Base-by-base conservation (phyloP, 2,888 invertebrate genomes). In the Drosophila ezoana region DNA sequence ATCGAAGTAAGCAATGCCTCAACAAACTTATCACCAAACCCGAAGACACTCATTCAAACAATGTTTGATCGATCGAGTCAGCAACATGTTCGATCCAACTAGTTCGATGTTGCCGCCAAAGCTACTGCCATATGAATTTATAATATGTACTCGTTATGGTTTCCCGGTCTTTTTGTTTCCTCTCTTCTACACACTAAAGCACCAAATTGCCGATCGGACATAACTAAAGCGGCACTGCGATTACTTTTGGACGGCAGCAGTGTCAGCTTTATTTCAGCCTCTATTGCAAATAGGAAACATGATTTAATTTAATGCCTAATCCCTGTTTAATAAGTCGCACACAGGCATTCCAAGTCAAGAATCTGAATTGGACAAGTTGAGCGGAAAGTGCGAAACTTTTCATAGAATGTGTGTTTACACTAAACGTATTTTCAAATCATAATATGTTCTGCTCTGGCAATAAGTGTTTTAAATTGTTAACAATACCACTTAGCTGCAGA, bases 141-240 rank as follows among this genome's bases (percentile, higher is more conserved):
- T 18, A 2, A 18, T 8, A 8, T 28, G 28, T 23, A 28, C 28
- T 28, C 8, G 8, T 28, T 23, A 8, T 8, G 23, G 6, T 28
- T 28, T 28, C 8, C 8, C 28, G 8, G 28, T 8, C 2, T 28
- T 28, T 8, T 8, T 28, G 28, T 8, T 28, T 8, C 8, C 2
- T 2, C 28, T 28, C 28, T 8, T 8, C 28, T 8, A 8, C 28
- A 35, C 13, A 10, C 95, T 1, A 93, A 98, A 92, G 95, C 96
- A 0, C 97, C 97, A 0, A 1, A 0, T 0, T 47, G 67, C 11
- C 68, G 72, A 6, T 0, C 40, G 0, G 72, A 72, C 11, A 68
- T 73, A 1, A 48, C 59, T 0, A 20, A 3, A 0, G 66, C 67
- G 4, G 74, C 77, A 1, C 0, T 63, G 0, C 62, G 64, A 0